phyloP scores from a whole-genome alignment of 2,113 vertebrate genomes.

The Rhadina sibilatrix region DNA sequence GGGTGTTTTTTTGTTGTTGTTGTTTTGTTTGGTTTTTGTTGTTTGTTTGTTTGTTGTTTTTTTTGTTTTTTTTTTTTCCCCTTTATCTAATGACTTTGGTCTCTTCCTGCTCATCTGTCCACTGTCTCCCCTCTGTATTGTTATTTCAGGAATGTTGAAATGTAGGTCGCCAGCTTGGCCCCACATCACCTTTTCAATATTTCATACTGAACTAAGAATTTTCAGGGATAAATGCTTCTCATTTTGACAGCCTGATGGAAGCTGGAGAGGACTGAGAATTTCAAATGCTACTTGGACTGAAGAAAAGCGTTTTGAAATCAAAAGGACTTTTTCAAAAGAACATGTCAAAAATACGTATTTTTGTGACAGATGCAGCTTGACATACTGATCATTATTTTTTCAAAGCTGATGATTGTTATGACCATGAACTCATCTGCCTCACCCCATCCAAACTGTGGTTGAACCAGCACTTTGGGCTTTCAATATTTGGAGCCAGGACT shows the following conservation, averaged over 20 bases:
- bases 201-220: not conserved
- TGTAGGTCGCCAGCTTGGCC: not conserved
- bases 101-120: not conserved
- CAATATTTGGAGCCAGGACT: not conserved
- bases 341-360: not conserved
- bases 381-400: not conserved
- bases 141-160: not conserved
- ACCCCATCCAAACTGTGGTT: not conserved
- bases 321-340: not conserved
- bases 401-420: not conserved
- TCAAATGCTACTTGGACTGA: not conserved
- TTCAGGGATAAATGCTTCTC: not conserved
- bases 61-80: not conserved
- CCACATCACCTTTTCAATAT: not conserved
- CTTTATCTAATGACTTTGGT: not conserved
- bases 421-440: not conserved
- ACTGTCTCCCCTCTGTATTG: not conserved
- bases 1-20: too few relatives aligned
- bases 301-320: not conserved
- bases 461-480: not conserved
- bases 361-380: not conserved
- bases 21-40: too few relatives aligned
- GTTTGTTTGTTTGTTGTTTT: too few relatives aligned
- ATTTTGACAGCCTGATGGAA: constrained; percentile 11
- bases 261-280: not conserved